phyloP scores from a whole-genome alignment of 1,140 invertebrate species.

The Hypothenemus hampei region DNA sequence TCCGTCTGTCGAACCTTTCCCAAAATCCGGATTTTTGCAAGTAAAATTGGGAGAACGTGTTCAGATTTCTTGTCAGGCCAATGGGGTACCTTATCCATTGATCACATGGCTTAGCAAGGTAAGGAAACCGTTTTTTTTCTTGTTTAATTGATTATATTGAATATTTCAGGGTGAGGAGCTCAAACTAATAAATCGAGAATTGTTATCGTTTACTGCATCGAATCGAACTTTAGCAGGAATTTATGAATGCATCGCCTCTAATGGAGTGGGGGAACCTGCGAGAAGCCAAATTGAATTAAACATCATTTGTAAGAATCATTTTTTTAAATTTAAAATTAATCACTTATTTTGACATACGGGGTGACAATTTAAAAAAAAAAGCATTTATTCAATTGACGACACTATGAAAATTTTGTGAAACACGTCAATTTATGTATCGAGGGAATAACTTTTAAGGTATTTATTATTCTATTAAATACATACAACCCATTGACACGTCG shows the following conservation, averaged over 20 bases:
- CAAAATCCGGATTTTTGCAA: conserved; percentile 62
- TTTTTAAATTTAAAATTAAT: conserved; percentile 1
- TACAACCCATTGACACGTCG: no score
- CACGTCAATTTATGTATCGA: no score
- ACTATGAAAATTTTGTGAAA: no score
- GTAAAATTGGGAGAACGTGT: conserved; percentile 65
- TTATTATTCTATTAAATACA: no score
- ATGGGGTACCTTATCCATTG: conserved; percentile 62
- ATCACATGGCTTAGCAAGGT: conserved; percentile 68
- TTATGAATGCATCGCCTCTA: conserved; percentile 67
- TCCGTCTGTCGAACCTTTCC: conserved; percentile 60
- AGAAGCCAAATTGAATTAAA: conserved; percentile 55
- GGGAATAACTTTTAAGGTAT: no score
- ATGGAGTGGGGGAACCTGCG: conserved; percentile 67
- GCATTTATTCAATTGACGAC: no score
- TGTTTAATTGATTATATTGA: background rate
- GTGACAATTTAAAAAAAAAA: no score
- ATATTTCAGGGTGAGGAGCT: conserved; percentile 55
- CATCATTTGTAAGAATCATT: conserved; percentile 52
- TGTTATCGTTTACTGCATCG: conserved; percentile 62
- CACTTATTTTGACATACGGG: no score
- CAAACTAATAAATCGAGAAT: conserved; percentile 55
- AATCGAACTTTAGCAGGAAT: conserved; percentile 59
- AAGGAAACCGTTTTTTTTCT: conserved; percentile 1
- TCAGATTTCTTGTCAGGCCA: conserved; percentile 60